Evolutionary conservation across 1,140 invertebrate genomes (phyloP), one percentile per base, ranked within the genome.

Genomic region (Heterodera carotae): DNA sequence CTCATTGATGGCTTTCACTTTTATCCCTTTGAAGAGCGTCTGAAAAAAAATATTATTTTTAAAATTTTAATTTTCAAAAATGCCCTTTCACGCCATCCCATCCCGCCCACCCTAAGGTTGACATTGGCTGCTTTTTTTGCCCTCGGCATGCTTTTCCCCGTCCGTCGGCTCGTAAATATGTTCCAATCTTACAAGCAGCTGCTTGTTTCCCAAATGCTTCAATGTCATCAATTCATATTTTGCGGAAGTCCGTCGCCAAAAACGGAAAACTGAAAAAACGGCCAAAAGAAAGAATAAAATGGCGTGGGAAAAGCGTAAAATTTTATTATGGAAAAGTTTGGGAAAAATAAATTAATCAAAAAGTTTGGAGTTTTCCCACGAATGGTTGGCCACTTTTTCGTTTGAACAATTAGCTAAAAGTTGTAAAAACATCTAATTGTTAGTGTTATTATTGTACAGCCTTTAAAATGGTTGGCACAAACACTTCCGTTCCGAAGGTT

Each of bases 141-240:
- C n/a, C n/a, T n/a, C 84, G 27, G 91, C 92, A 29, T 91, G 81
- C 33, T 87, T 77, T 36, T 76, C 48, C 77, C 93, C n/a, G n/a
- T n/a, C 91, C 84, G 89, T 88, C 29, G 90, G 91, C 87, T 95
- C 93, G 78, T 93, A 91, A 64, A 94, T 91, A 88, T 98, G 94
- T 84, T 98, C 95, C 5, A 98, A 89, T 68, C 95, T 90, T 0
- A 97, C 80, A 2, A 97, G 89, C 18, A 93, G 88, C 18, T 90
- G 90, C 1, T 88, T 89, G 22, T 90, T 90, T 68, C 91, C 91
- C 91, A 93, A 93, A 7, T 93, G 92, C 86, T 96, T 94, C 70
- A 96, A 87, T 10, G 94, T 96, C 31, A 97, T 88, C 25, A 97
- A 81, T 95, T 92, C 0, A 97, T 91, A 86, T 94, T 93, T 12